Base-by-base conservation (phyloP, 2,113 vertebrate species). In the Oryzias woworae region DNA sequence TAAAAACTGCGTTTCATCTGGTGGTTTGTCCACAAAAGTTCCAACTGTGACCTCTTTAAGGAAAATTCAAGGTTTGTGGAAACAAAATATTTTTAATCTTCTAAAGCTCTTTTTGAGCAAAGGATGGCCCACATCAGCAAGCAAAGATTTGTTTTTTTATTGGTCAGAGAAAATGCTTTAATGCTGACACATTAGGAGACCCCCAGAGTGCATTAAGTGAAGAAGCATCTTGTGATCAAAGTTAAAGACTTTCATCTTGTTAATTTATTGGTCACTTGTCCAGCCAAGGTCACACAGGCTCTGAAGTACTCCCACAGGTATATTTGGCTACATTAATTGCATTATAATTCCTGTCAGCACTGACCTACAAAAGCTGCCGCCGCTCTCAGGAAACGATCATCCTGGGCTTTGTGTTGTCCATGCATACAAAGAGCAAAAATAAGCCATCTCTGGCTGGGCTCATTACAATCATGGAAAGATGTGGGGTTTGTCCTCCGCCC, bases 281-380 rank as follows among this genome's bases (percentile, higher is more conserved):
- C 26, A 53, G 53, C 46, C 59, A 79, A 78, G 67, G 80, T 77
- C 65, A 67, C 31, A n/a, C 58, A 24, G 20, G 43, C 64, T 65
- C n/a, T 24, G 68, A 66, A 70, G 46, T 17, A 8, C 55, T 69
- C 72, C 75, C 58, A 65, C 31, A 20, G 65, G 68, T 61, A 54
- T 67, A 47, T 70, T 63, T 56, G 61, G 58, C 53, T 43, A 44
- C 53, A 76, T 80, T 78, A 84, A 83, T 81, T 79, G 50, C 17
- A 22, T 63, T 69, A 49, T 73, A 56, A 68, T 75, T 28, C 55
- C 52, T 20, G 75, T 57, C 58, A 14, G 23, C 64, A 57, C 53
- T 61, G 53, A 69, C 44, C 60, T 43, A 46, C 54, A 52, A 72
- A 66, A 64, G 49, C 26, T 54, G 45, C 68, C 60, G 44, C 51